Percentiles rank a stretch among this genome's conserved stretches.
These are phyloP conservation scores for Oreohelix idahoensis DNA, from an alignment of 1,140 invertebrate species.

Conservation along the genomic window DNA sequence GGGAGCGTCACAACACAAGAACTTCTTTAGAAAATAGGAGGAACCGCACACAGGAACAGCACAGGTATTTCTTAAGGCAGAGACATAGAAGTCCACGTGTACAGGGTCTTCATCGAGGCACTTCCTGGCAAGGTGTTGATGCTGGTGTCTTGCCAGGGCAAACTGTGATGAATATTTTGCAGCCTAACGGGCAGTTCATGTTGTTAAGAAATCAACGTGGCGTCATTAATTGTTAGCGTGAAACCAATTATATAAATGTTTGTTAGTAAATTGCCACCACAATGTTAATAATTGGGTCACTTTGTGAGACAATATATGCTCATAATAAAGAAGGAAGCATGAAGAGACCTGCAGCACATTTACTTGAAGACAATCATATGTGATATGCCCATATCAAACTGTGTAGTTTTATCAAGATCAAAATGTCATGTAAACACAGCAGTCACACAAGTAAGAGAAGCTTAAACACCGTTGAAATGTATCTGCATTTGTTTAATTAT, in stretches of 20 bases:
- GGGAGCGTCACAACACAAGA: slow-evolving; percentile 21
- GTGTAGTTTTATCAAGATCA: too few species aligned
- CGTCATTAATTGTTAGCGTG: neutral
- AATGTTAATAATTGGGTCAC: too few species aligned
- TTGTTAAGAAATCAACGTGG: neutral
- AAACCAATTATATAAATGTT: neutral
- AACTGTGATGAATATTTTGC: slow-evolving; percentile 12
- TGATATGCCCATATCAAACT: too few species aligned
- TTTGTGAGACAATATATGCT: too few species aligned
- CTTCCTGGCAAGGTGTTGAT: neutral
- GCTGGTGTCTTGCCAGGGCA: slow-evolving; percentile 3
- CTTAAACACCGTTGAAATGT: too few species aligned
- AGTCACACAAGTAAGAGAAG: too few species aligned
- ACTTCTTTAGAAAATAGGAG: slow-evolving; percentile 21
- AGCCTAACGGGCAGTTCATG: neutral
- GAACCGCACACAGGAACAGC: slow-evolving; percentile 34
- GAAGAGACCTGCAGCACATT: too few species aligned
- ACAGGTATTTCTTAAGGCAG: slow-evolving; percentile 32
- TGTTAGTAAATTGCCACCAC: too few species aligned
- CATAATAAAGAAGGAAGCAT: too few species aligned
- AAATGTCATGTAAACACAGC: too few species aligned
- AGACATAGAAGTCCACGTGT: neutral
- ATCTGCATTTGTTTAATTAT: too few species aligned
- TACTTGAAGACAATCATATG: too few species aligned
- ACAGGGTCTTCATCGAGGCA: neutral